These are phyloP conservation scores for Halcyon leucocephala DNA, from an alignment of 2,797 vertebrate species.

Conservation along the genomic window DNA sequence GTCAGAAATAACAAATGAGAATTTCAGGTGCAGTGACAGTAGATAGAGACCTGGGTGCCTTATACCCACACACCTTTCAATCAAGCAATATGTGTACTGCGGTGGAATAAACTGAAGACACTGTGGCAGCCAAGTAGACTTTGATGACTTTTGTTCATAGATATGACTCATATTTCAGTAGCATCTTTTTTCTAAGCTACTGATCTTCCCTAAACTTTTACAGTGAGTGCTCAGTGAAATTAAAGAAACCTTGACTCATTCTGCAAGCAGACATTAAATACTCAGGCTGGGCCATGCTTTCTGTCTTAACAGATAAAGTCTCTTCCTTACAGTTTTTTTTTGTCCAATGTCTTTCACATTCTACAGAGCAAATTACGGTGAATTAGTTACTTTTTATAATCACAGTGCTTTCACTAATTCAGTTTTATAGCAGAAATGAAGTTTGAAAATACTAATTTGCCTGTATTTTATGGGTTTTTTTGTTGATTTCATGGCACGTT, in stretches of 20 bases:
- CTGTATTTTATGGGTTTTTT: background rate
- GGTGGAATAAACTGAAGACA: constrained; percentile 17
- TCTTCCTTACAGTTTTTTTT: background rate
- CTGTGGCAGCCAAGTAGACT: background rate
- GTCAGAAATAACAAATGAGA: constrained; percentile 4
- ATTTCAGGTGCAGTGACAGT: constrained; percentile 9
- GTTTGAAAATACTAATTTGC: background rate
- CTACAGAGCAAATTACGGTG: background rate
- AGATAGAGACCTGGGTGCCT: background rate
- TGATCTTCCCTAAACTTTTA: constrained; percentile 41
- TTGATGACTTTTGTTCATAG: constrained; percentile 39
- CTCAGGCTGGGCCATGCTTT: background rate
- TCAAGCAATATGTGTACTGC: constrained; percentile 1
- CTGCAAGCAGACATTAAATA: background rate
- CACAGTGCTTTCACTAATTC: background rate
- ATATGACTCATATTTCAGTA: constrained; percentile 13
- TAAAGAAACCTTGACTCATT: constrained; percentile 8
- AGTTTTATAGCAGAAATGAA: background rate
- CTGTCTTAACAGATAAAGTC: background rate
- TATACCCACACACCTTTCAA: constrained; percentile 1
- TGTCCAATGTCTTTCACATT: background rate
- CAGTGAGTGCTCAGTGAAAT: background rate
- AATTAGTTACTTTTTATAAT: background rate
- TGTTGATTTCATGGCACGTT: background rate
- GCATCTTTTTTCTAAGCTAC: background rate